These are phyloP conservation scores for Synergus itoensis DNA, from an alignment of 2,888 invertebrate species.

Conservation along the genomic window DNA sequence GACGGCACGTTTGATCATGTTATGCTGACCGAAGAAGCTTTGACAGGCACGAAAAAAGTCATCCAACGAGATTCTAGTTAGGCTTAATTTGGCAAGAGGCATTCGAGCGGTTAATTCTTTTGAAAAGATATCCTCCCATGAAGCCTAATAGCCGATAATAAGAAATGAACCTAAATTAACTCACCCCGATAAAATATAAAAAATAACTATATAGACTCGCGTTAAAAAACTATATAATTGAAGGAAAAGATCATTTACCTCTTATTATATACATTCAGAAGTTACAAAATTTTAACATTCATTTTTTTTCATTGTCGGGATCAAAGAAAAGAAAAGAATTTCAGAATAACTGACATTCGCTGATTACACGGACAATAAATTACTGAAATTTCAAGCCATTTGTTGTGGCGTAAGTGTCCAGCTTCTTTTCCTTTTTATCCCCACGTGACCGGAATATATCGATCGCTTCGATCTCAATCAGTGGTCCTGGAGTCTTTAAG, in stretches of 20 bases:
- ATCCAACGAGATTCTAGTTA: slow-evolving; percentile 10
- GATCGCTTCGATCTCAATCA: not conserved
- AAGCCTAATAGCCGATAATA: not conserved
- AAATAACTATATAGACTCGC: not conserved
- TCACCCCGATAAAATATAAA: not conserved
- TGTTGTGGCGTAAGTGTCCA: not conserved
- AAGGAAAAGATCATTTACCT: too few species aligned
- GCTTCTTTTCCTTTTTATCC: not conserved
- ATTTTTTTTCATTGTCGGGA: too few species aligned
- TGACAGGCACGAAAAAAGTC: not conserved
- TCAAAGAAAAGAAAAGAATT: too few species aligned
- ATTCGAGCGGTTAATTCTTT: slow-evolving; percentile 1
- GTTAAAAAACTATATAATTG: not conserved
- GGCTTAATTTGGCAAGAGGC: not conserved
- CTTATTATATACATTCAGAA: too few species aligned
- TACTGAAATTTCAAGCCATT: not conserved
- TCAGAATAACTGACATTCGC: not conserved
- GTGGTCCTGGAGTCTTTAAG: not conserved
- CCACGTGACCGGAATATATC: too few species aligned
- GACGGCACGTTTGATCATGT: slow-evolving; percentile 58
- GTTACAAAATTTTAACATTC: too few species aligned
- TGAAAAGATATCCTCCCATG: not conserved
- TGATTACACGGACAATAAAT: not conserved
- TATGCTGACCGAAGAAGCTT: slow-evolving; percentile 29
- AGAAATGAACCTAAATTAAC: not conserved